Conservation (phyloP, 1,140 invertebrate genomes). For the Octopus bimaculoides region DNA sequence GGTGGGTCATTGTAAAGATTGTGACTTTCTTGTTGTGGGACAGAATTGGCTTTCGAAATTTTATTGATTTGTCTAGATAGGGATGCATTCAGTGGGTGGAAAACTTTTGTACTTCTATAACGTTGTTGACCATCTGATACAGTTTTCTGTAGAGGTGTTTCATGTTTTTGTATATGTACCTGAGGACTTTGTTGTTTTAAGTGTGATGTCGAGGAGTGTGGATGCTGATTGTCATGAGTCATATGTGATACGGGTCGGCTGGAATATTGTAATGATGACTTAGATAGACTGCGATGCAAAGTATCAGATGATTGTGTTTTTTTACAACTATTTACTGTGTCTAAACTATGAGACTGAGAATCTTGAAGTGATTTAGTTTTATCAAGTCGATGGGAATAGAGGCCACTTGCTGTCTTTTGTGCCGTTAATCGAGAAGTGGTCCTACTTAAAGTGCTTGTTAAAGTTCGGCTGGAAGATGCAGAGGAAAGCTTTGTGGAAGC, state of each 20-base stretch:
- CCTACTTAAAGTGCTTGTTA: neutral
- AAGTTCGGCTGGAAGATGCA: neutral
- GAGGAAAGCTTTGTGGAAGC: neutral
- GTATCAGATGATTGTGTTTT: too few relatives aligned
- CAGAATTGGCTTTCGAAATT: too few relatives aligned
- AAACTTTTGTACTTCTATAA: too few relatives aligned
- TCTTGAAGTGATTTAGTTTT: neutral
- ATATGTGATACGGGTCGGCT: too few relatives aligned
- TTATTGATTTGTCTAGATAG: too few relatives aligned
- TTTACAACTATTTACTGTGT: neutral
- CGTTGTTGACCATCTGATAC: too few relatives aligned
- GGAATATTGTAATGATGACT: too few relatives aligned
- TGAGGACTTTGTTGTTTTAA: neutral
- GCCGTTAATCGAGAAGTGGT: neutral
- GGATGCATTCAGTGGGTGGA: too few relatives aligned
- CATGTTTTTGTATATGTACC: neutral
- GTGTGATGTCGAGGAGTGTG: neutral
- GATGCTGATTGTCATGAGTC: too few relatives aligned
- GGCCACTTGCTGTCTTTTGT: neutral
- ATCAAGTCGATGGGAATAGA: neutral
- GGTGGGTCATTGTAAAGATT: neutral
- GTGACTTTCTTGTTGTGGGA: too few relatives aligned
- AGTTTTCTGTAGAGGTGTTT: too few relatives aligned
- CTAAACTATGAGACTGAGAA: neutral
- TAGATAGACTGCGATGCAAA: too few relatives aligned